These are phyloP conservation scores for Calameuta filiformis DNA, from an alignment of 2,888 invertebrate genomes.

Conservation along the genomic window DNA sequence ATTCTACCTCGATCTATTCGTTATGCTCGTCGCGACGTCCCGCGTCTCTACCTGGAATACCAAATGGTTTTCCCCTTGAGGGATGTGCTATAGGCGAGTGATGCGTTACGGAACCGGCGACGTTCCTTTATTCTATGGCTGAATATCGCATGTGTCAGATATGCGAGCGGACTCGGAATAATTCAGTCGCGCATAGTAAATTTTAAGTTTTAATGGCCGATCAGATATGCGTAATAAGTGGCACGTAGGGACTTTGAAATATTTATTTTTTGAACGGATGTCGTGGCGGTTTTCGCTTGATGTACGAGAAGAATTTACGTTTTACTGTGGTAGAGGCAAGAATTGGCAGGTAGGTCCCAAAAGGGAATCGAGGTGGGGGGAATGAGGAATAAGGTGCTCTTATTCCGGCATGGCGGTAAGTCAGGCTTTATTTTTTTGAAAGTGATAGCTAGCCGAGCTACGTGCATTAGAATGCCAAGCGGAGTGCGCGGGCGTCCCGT, in stretches of 20 bases:
- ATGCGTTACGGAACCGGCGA: neutral
- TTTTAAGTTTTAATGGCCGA: neutral
- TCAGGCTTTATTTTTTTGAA: neutral
- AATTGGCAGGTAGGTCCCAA: constrained; percentile 9
- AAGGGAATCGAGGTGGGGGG: constrained; percentile 9
- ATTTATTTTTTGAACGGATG: neutral
- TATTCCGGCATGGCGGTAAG: neutral
- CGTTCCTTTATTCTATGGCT: neutral
- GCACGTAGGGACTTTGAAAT: neutral
- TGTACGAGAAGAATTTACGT: neutral
- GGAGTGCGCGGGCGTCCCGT: constrained; percentile 53
- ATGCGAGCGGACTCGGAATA: neutral
- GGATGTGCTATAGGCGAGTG: neutral
- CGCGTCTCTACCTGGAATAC: neutral
- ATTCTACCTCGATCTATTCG: neutral
- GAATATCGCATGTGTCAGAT: neutral
- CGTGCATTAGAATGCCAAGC: constrained; percentile 54
- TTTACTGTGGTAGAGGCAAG: neutral
- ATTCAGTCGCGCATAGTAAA: neutral
- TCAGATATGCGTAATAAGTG: neutral
- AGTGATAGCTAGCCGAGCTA: constrained; percentile 18
- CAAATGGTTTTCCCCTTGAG: neutral
- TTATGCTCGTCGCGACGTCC: neutral
- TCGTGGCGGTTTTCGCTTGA: neutral
- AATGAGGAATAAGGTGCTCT: neutral